Conservation (phyloP, 1,140 invertebrate species). For the Polypedilum pembai region DNA sequence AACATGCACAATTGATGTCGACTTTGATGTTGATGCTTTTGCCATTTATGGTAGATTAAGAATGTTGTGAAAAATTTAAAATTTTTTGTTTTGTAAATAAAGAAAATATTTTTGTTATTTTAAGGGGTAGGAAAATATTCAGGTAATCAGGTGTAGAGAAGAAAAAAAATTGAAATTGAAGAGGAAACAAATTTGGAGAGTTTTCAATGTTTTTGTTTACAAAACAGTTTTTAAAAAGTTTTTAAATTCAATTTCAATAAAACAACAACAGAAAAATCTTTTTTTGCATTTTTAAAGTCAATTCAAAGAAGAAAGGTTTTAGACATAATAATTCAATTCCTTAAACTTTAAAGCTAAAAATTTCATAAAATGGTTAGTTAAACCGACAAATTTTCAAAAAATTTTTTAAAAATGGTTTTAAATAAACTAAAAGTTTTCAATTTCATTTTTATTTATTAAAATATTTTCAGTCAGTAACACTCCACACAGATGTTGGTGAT, state of each 20-base stretch:
- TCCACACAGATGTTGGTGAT: conserved; percentile 93
- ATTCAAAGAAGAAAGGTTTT: too few relatives aligned
- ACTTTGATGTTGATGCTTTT: neutral
- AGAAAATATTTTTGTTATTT: neutral
- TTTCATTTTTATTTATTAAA: too few relatives aligned
- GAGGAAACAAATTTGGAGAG: neutral
- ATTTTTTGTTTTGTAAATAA: neutral
- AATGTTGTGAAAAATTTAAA: neutral
- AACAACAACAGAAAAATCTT: too few relatives aligned
- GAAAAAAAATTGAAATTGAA: neutral
- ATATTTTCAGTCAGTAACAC: neutral
- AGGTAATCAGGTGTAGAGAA: neutral
- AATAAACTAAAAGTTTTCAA: too few relatives aligned
- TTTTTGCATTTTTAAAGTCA: too few relatives aligned
- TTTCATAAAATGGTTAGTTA: too few relatives aligned
- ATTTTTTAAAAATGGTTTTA: too few relatives aligned
- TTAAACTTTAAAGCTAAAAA: too few relatives aligned
- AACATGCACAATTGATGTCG: neutral
- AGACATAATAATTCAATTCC: too few relatives aligned
- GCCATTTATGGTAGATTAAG: neutral
- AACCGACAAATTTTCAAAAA: too few relatives aligned
- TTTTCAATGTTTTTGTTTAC: neutral
- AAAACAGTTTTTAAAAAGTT: neutral
- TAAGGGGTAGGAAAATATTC: neutral
- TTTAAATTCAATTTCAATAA: too few relatives aligned